phyloP scores from a whole-genome alignment of 2,113 vertebrate species.

The Neolamprologus falcicula region DNA sequence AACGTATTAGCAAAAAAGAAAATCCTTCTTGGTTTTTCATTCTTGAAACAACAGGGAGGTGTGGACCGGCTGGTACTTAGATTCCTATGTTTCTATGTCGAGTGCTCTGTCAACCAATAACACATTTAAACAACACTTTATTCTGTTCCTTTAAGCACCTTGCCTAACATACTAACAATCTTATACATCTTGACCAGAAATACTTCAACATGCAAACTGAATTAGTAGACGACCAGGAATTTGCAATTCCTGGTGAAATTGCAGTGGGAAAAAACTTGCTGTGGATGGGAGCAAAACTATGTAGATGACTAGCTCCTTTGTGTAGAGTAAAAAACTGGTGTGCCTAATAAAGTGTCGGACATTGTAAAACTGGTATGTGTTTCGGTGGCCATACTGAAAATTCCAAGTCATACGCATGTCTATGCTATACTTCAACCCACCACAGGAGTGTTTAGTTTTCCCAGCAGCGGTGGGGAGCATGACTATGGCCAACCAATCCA shows the following conservation, averaged over 20 bases:
- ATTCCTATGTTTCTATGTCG: background rate
- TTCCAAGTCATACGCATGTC: background rate
- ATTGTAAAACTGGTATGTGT: background rate
- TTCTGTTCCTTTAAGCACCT: background rate
- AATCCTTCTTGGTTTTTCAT: background rate
- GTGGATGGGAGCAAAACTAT: background rate
- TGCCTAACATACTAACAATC: background rate
- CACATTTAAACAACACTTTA: background rate
- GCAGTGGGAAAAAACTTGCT: background rate
- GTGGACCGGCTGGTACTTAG: background rate
- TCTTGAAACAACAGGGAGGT: background rate
- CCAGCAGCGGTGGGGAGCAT: background rate
- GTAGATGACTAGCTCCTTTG: fast-evolving
- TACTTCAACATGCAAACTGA: background rate
- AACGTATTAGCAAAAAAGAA: background rate
- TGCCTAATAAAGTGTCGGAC: background rate
- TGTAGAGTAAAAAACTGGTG: background rate
- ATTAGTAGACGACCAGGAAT: background rate
- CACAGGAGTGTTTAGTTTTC: background rate
- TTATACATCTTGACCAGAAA: background rate
- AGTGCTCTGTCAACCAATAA: background rate
- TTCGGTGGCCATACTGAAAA: background rate
- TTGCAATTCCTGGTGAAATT: background rate
- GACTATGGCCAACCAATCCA: background rate
- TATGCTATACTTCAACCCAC: background rate